Evolutionary conservation across 2,888 invertebrate species (phyloP), one percentile per base, ranked within the genome.

Genomic region (Exephanes ischioxanthus): DNA sequence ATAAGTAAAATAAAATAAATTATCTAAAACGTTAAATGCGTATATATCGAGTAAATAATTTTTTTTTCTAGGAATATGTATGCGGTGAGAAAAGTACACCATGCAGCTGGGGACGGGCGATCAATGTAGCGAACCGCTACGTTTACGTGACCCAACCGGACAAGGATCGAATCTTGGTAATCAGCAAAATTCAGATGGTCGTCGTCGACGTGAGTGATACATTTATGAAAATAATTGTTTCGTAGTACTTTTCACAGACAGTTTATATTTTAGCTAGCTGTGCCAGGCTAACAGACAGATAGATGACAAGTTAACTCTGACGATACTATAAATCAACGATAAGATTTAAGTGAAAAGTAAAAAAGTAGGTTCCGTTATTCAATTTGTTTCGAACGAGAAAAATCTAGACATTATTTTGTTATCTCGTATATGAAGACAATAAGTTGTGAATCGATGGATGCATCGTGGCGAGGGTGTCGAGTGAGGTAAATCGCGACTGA

Each of bases 141-240:
- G 96, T 97, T 37, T 97, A 97, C 92, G 96, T 96, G 19, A 96
- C 96, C 0, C 97, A 97, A 92, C 97, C 97, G 7, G 95, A 95
- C 84, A 95, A 96, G 89, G 96, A 97, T 94, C 94, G 97, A 73
- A 95, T 97, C 67, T 94, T 97, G 45, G 96, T 97, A 75, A 96
- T 97, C 90, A 97, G 97, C 91, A 96, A 96, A 90, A 95, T 95
- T 85, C 96, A 96, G 92, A 96, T 96, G 96, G 96, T 96, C 48
- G 96, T 96, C 26, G 96, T 96, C 30, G 96, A 96, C 91, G 96
- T 96, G 89, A 94, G 95, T 94, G 6, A 66, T 33, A 2, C 3
- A 63, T 16, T 26, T 14, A 4, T 19, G 63, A 55, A 41, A 9
- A 26, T 26, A 26, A 19, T 5, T 37, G 9, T 41, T 37, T 37